Evolutionary conservation across 2,113 vertebrate species (phyloP).

Genomic region (Scomber japonicus): DNA sequence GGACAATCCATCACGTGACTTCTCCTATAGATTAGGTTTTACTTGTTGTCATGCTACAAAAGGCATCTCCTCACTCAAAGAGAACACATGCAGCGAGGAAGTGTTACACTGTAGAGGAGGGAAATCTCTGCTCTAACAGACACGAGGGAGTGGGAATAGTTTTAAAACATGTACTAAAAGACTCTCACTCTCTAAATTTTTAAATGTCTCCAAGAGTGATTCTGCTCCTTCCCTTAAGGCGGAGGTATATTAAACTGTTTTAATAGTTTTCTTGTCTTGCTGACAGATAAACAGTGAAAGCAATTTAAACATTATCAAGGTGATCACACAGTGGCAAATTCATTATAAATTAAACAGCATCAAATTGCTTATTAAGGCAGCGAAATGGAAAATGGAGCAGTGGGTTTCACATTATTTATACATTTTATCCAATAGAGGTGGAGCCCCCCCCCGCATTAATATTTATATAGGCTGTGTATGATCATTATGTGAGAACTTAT

Average conservation of each 20-base stretch:
- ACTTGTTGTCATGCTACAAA: conserved; percentile 21
- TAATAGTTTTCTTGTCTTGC: conserved; percentile 1
- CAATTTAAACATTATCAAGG: conserved; percentile 24
- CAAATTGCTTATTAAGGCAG: conserved; percentile 19
- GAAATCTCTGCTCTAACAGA: not conserved
- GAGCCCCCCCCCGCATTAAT: not conserved
- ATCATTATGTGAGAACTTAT: not conserved
- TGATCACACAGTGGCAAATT: conserved; percentile 24
- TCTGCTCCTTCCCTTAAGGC: not conserved
- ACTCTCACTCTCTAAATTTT: not conserved
- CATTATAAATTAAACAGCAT: conserved; percentile 38
- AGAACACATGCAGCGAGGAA: not conserved
- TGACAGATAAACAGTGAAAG: conserved; percentile 31
- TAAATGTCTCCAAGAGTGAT: conserved; percentile 8
- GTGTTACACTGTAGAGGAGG: not conserved
- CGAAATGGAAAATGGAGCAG: conserved; percentile 7
- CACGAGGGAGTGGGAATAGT: not conserved
- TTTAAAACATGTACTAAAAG: not conserved
- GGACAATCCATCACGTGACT: conserved; percentile 51
- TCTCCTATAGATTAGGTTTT: conserved; percentile 59
- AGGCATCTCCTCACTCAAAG: not conserved
- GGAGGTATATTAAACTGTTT: not conserved
- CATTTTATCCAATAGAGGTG: not conserved
- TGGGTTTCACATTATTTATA: conserved; percentile 20
- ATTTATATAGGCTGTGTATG: not conserved